Evolutionary conservation across 2,797 vertebrate species (phyloP).

Genomic region (Sylvia borin): DNA sequence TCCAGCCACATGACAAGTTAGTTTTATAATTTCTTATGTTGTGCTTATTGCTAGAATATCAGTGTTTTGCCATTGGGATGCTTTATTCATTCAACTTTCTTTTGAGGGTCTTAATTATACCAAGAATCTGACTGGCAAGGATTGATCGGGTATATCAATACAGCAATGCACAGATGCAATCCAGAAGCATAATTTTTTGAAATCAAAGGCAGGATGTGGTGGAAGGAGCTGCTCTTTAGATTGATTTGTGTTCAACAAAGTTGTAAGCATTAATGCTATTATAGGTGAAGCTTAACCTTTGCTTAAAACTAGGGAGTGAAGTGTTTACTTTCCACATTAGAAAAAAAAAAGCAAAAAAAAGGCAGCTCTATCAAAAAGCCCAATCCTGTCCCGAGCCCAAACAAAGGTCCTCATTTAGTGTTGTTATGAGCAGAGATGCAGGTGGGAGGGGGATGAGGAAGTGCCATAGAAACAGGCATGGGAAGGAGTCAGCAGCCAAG

Average conservation of each 20-base stretch:
- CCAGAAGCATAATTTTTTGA: not conserved
- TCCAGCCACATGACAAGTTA: not conserved
- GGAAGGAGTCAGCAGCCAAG: not conserved
- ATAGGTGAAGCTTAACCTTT: not conserved
- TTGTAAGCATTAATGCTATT: not conserved
- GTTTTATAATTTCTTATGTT: not conserved
- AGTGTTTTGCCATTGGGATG: not conserved
- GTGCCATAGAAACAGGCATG: constrained; percentile 16
- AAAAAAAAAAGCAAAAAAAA: not conserved
- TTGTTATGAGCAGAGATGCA: not conserved
- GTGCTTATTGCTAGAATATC: not conserved
- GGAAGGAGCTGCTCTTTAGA: not conserved
- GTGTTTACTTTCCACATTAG: not conserved
- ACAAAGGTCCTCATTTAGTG: constrained; percentile 9
- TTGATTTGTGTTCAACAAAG: not conserved
- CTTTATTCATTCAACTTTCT: not conserved
- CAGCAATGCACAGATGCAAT: not conserved
- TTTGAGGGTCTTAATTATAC: not conserved
- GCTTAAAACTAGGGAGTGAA: not conserved
- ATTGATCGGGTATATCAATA: not conserved
- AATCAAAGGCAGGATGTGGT: not conserved
- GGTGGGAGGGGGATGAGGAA: not conserved
- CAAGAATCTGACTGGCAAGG: not conserved
- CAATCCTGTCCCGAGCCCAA: not conserved
- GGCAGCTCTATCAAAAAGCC: not conserved